Evolutionary conservation across 2,888 invertebrate species (phyloP).

Genomic region (Cataglyphis cursor): DNA sequence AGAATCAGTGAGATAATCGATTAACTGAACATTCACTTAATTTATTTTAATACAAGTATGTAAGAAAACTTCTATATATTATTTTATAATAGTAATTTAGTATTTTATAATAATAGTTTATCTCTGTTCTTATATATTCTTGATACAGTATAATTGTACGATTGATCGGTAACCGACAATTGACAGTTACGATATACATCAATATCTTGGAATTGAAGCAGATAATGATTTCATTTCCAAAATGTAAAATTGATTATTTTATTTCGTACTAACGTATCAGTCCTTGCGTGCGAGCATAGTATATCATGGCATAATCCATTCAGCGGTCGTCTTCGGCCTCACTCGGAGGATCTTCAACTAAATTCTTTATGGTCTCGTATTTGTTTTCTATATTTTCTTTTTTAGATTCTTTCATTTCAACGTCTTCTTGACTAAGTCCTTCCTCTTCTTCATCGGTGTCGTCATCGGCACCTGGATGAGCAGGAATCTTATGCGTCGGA

Average conservation of each 20-base stretch:
- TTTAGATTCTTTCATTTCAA: conserved; percentile 41
- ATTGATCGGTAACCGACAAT: background rate
- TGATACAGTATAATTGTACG: background rate
- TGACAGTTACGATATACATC: background rate
- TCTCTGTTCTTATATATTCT: conserved; percentile 44
- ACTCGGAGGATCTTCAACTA: conserved; percentile 80
- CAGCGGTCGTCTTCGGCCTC: conserved; percentile 67
- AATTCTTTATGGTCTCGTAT: conserved; percentile 79
- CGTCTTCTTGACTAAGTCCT: conserved; percentile 24
- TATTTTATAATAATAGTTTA: conserved; percentile 55
- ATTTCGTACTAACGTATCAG: background rate
- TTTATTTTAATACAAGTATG: conserved; percentile 27
- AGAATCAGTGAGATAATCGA: background rate
- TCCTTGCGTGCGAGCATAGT: background rate
- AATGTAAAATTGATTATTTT: background rate
- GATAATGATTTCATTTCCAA: background rate
- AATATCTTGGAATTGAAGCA: background rate
- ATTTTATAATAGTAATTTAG: conserved; percentile 55
- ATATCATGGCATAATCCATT: background rate
- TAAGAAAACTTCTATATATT: conserved; percentile 19
- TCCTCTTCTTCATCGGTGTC: conserved; percentile 88
- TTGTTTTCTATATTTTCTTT: conserved; percentile 60
- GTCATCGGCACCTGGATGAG: conserved; percentile 90
- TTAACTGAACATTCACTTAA: background rate
- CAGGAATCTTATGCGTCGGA: conserved; percentile 89